Percentiles rank a stretch among this genome's conserved stretches.
phyloP scores from a whole-genome alignment of 1,140 invertebrate genomes.

The Pinna nobilis region DNA sequence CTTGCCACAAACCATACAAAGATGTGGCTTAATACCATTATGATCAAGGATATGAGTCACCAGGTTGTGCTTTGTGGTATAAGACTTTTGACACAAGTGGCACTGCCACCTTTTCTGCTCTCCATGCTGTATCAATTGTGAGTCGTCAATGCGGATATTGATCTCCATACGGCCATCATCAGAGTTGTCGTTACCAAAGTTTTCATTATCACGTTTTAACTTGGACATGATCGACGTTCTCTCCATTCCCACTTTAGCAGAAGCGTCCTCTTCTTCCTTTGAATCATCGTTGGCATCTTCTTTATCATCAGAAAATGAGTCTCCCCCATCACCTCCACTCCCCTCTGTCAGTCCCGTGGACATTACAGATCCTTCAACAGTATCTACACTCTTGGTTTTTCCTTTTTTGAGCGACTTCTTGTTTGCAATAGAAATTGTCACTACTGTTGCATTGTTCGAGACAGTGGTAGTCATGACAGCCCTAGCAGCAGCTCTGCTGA shows the following conservation, averaged over 20 bases:
- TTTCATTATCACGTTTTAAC: constrained; percentile 24
- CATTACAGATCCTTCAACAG: not conserved
- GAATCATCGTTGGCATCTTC: constrained; percentile 18
- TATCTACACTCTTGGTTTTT: constrained; percentile 10
- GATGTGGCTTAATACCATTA: constrained; percentile 71
- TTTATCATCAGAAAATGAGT: not conserved
- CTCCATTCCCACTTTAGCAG: not conserved
- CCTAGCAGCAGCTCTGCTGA: constrained; percentile 59
- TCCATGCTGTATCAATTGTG: constrained; percentile 61
- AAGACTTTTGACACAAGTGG: constrained; percentile 68
- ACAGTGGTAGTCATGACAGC: constrained; percentile 66
- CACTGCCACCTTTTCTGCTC: constrained; percentile 71
- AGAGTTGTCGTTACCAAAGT: not conserved
- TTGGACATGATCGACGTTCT: constrained; percentile 37
- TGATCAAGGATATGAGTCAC: constrained; percentile 72
- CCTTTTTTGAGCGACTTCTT: constrained; percentile 23
- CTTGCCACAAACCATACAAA: constrained; percentile 72
- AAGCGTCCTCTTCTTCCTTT: constrained; percentile 19
- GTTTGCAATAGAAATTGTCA: constrained; percentile 65
- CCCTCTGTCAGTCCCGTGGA: not conserved
- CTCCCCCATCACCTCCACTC: not conserved
- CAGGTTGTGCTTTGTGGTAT: constrained; percentile 73
- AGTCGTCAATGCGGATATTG: constrained; percentile 68
- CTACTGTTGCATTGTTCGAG: constrained; percentile 58
- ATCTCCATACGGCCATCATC: constrained; percentile 55